Percentiles rank a stretch among this genome's conserved stretches.
Conservation (phyloP, 2,797 vertebrate species). For the Cheirogaleus major region DNA sequence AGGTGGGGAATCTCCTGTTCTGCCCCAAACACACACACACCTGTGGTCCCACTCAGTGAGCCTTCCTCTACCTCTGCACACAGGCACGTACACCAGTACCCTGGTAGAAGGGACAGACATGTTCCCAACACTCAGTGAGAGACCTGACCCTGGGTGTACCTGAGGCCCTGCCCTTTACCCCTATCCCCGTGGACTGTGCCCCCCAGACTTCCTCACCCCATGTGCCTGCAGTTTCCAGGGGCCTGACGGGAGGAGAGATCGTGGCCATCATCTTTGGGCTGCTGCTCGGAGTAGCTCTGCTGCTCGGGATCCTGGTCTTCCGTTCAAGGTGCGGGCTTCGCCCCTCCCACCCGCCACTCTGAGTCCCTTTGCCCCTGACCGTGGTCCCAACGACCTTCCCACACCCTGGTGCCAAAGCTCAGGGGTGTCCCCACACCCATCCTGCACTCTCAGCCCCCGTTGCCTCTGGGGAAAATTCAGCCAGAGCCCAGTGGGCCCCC, state of each 20-base stretch:
- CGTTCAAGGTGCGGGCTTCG: conserved; percentile 77
- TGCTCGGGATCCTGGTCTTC: conserved; percentile 79
- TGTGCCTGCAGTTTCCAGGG: conserved; percentile 77
- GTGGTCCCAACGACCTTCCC: background rate
- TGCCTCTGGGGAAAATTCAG: background rate
- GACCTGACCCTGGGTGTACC: background rate
- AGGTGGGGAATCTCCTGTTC: conserved; percentile 71
- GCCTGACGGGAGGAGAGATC: conserved; percentile 83
- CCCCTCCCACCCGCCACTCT: background rate
- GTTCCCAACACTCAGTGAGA: background rate
- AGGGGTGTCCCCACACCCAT: background rate
- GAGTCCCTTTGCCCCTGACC: background rate
- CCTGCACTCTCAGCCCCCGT: background rate
- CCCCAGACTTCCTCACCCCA: background rate
- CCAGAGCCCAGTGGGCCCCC: background rate
- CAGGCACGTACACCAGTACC: background rate
- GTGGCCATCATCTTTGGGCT: conserved; percentile 85
- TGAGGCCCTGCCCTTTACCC: background rate
- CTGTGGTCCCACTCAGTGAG: background rate
- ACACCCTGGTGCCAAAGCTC: background rate
- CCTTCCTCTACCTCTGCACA: background rate
- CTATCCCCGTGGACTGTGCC: background rate
- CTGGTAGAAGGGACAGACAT: no score
- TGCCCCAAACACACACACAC: background rate
- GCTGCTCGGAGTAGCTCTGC: conserved; percentile 79